Conservation (phyloP, 2,888 invertebrate genomes). For the Aproaerema taeniolella region DNA sequence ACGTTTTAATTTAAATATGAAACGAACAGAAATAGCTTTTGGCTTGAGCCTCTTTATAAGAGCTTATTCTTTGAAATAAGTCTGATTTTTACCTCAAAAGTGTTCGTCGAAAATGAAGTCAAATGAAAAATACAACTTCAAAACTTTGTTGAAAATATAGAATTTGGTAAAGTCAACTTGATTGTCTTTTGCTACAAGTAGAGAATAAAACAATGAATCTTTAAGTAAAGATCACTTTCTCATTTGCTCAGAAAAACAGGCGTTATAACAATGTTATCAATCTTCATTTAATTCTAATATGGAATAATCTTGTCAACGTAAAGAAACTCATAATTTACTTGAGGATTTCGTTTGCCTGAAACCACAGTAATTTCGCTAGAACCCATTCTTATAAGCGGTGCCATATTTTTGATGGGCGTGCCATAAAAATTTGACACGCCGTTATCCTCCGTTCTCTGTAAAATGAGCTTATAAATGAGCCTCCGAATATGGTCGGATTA, state of each 20-base stretch:
- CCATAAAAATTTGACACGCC: constrained; percentile 19
- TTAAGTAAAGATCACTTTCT: no score
- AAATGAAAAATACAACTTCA: constrained; percentile 1
- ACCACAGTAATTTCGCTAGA: no score
- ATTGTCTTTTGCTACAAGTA: no score
- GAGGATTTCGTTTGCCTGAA: no score
- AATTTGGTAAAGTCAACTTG: neutral
- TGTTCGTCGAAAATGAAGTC: neutral
- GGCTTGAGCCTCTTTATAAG: constrained; percentile 2
- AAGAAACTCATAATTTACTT: no score
- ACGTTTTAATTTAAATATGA: no score
- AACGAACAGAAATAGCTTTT: neutral
- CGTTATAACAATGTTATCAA: no score
- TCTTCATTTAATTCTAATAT: no score
- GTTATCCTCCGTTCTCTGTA: constrained; percentile 20
- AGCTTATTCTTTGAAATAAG: constrained; percentile 1
- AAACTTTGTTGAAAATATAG: no score
- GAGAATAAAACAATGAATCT: no score
- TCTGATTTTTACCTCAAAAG: constrained; percentile 1
- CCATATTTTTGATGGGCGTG: constrained; percentile 19
- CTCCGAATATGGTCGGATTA: neutral
- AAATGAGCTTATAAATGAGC: constrained; percentile 10
- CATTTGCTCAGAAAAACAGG: no score
- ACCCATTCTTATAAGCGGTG: neutral
- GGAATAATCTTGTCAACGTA: no score